These are phyloP conservation scores for Lepus timidus DNA, from an alignment of 2,113 vertebrate genomes.

Conservation along the genomic window DNA sequence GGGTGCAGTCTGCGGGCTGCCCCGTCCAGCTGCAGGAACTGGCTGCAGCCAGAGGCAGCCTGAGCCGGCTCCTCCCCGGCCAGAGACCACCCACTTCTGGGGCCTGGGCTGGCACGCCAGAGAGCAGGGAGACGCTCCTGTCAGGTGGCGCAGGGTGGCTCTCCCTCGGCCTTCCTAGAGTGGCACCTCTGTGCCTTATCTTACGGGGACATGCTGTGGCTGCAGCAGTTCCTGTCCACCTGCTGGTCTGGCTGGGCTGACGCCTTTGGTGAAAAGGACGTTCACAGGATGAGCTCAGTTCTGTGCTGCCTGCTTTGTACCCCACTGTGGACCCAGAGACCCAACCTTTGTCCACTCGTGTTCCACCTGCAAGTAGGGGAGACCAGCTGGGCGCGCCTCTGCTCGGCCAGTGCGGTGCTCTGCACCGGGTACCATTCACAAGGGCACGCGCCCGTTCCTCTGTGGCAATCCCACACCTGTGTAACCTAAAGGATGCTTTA, in stretches of 20 bases:
- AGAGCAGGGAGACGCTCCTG: constrained; percentile 58
- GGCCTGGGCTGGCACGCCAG: constrained; percentile 58
- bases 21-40: constrained; percentile 89
- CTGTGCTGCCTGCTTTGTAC: background rate
- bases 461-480: background rate
- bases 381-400: background rate
- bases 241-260: background rate
- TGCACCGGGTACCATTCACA: background rate
- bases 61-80: constrained; percentile 78
- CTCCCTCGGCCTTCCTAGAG: background rate
- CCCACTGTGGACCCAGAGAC: background rate
- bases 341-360: background rate
- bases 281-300: constrained; percentile 5
- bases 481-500: background rate
- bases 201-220: background rate
- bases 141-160: background rate
- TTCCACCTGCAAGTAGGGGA: background rate
- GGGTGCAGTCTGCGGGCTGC: constrained; percentile 87
- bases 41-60: constrained; percentile 82
- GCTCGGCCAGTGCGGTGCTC: background rate
- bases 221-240: background rate
- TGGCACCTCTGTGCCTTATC: too few species aligned
- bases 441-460: background rate
- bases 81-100: constrained; percentile 89
- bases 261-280: background rate